Evolutionary conservation across 2,888 invertebrate genomes (phyloP).

Genomic region (Andrena trimmerana): DNA sequence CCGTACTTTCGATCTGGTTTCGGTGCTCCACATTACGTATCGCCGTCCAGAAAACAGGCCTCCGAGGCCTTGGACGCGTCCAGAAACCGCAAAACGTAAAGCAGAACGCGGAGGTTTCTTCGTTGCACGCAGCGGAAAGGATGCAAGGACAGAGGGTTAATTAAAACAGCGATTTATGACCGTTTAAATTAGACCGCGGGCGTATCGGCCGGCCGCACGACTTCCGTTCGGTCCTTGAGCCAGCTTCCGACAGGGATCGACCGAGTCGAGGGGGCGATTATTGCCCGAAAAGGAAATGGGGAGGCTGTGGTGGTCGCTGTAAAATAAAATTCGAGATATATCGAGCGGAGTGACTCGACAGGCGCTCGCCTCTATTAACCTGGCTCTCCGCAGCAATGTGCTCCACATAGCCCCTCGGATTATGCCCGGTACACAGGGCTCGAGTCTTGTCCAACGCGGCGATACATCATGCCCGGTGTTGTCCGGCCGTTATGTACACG

Average conservation of each 20-base stretch:
- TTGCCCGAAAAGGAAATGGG: slow-evolving; percentile 38
- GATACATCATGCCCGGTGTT: slow-evolving; percentile 62
- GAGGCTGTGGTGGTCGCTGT: background rate
- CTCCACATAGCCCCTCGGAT: slow-evolving; percentile 50
- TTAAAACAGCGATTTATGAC: slow-evolving; percentile 38
- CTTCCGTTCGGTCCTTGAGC: slow-evolving; percentile 19
- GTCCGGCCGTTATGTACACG: slow-evolving; percentile 52
- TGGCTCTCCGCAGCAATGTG: slow-evolving; percentile 24
- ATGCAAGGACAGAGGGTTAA: slow-evolving; percentile 39
- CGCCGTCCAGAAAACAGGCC: slow-evolving; percentile 10
- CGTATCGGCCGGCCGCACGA: slow-evolving; percentile 7
- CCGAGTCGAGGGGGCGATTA: slow-evolving; percentile 40
- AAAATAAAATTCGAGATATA: slow-evolving; percentile 49
- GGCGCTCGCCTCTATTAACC: slow-evolving; percentile 52
- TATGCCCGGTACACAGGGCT: slow-evolving; percentile 43
- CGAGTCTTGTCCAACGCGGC: slow-evolving; percentile 40
- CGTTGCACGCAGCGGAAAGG: background rate
- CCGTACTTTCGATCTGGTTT: slow-evolving; percentile 1
- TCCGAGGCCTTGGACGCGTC: slow-evolving; percentile 7
- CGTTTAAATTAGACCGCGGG: slow-evolving; percentile 13
- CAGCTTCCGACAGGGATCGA: slow-evolving; percentile 30
- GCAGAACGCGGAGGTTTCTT: background rate
- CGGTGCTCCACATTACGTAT: background rate
- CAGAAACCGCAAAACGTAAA: slow-evolving; percentile 22
- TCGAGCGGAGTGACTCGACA: slow-evolving; percentile 19